Base-by-base conservation (phyloP, 1,140 invertebrate genomes). In the Aphelinus certus region DNA sequence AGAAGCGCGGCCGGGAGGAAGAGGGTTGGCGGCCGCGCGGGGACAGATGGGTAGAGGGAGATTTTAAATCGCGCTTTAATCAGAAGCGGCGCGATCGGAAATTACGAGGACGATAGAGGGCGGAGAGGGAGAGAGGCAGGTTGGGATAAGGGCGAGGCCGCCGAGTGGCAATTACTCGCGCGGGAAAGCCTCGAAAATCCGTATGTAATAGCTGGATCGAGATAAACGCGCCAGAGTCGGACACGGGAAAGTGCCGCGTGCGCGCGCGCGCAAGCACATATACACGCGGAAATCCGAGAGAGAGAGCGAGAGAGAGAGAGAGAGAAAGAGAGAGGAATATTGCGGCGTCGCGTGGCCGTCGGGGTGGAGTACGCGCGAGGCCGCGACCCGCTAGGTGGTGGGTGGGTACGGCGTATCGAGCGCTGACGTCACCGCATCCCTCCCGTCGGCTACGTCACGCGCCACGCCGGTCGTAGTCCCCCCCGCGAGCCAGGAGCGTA, bases 351-450 rank as follows among this genome's bases (percentile, higher is more conserved):
- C 3, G 26, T 43, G 51, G 65, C 58, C 42, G 42, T 42, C 60
- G 60, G 26, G 26, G 26, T 26, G 26, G 26, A 26, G 26, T 26
- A 26, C 26, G 26, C 26, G 26, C 26, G 26, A 26, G 26, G 26
- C 26, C 26, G 26, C 26, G 26, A 26, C 26, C 26, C 26, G 26
- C n/a, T 42, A 56, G 9, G 26, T 7, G 2, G 7, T 56, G 7
- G 9, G 7, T 7, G 26, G 77, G 80, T 81, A 81, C 81, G 82
- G 82, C 82, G 80, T 77, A 84, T 84, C 81, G 83, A 84, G 80
- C 82, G 79, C 71, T 85, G 83, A 84, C 83, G 83, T 85, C 83
- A 84, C 71, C 68, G n/a, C 67, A 53, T 53, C 71, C 68, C 49
- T 53, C 55, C 3, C 56, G 67, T 62, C 60, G 51, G 56, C 72